Percentiles rank a stretch among this genome's conserved stretches.
phyloP scores from a whole-genome alignment of 2,797 vertebrate genomes.

The Spondyliosoma cantharus region DNA sequence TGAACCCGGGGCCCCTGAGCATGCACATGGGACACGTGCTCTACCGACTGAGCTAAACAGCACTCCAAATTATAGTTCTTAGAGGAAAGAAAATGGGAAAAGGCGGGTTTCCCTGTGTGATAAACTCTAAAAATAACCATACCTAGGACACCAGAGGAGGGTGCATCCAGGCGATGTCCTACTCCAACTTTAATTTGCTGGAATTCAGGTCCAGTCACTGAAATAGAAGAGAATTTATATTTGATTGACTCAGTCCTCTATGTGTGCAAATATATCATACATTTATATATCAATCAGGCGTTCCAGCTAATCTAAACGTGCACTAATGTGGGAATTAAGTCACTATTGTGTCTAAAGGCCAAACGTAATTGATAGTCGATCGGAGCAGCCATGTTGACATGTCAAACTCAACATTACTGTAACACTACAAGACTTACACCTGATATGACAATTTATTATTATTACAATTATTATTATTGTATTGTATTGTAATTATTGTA shows the following conservation, averaged over 20 bases:
- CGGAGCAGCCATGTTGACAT: background rate
- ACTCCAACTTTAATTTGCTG: conserved; percentile 85
- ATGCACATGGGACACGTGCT: no score
- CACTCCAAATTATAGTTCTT: no score
- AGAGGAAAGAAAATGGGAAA: no score
- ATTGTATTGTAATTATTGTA: no score
- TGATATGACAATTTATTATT: background rate
- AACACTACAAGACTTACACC: background rate
- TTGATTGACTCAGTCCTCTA: conserved; percentile 1
- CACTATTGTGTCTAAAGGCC: background rate
- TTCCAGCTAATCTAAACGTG: background rate
- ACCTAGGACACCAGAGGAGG: conserved; percentile 93
- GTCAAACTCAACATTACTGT: background rate
- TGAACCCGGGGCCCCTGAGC: no score
- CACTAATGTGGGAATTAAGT: background rate
- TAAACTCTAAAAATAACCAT: background rate
- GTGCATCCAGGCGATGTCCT: conserved; percentile 89
- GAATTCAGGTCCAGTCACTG: conserved; percentile 90
- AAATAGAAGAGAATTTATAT: conserved; percentile 12
- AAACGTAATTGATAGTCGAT: background rate
- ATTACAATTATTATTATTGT: no score
- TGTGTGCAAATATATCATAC: background rate
- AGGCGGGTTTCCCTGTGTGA: background rate
- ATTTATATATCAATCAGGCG: background rate
- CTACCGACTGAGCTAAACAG: no score